Evolutionary conservation across 2,113 vertebrate genomes (phyloP).

Genomic region (Machaerirhynchus nigripectus): DNA sequence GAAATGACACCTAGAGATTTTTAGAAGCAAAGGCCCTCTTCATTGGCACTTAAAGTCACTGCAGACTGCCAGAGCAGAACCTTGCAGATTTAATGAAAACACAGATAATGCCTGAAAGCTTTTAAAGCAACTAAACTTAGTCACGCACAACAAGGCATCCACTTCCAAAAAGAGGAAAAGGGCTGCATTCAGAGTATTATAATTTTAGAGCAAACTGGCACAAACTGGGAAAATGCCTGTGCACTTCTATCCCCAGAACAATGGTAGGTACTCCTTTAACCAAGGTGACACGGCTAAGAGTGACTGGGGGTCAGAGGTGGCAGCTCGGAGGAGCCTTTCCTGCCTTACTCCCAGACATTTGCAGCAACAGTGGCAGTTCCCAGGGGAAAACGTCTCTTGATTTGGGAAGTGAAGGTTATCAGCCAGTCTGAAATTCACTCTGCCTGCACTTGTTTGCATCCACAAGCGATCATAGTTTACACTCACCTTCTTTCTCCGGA

Average conservation of each 20-base stretch:
- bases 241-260: background rate
- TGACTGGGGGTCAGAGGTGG: background rate
- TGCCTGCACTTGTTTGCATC: background rate
- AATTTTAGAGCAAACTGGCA: background rate
- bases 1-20: background rate
- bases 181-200: background rate
- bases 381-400: background rate
- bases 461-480: background rate
- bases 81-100: background rate
- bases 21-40: background rate
- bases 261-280: background rate
- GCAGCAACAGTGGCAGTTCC: fast-evolving
- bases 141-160: background rate
- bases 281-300: background rate
- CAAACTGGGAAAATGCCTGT: background rate
- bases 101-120: background rate
- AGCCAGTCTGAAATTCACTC: background rate
- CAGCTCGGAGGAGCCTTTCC: background rate
- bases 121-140: background rate
- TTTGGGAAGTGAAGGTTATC: background rate
- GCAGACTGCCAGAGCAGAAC: background rate
- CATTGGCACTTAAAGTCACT: background rate
- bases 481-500: background rate
- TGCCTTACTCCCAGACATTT: background rate
- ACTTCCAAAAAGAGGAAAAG: background rate